Evolutionary conservation across 2,888 invertebrate genomes (phyloP).

Genomic region (Rhogogaster chlorosoma): DNA sequence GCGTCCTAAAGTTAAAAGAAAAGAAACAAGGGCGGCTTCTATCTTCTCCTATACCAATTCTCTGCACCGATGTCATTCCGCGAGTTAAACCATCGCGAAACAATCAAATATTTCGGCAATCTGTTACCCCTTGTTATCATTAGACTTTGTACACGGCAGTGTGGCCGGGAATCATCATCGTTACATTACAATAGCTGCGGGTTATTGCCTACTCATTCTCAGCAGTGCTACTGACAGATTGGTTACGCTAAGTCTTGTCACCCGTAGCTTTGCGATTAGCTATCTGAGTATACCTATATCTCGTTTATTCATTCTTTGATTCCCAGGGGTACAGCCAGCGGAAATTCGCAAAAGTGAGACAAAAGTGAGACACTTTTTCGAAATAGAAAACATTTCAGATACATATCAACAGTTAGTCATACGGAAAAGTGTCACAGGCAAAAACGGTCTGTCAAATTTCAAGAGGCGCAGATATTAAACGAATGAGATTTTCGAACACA

Average conservation of each 20-base stretch:
- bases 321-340: neutral
- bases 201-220: neutral
- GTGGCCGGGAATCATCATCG: slow-evolving; percentile 5
- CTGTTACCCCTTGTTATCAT: slow-evolving; percentile 24
- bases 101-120: neutral
- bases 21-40: neutral
- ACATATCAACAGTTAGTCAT: neutral
- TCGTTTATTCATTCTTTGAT: neutral
- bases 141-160: slow-evolving; percentile 3
- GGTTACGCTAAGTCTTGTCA: slow-evolving; percentile 1
- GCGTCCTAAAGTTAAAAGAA: neutral
- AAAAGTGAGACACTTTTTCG: neutral
- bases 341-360: neutral
- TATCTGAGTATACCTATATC: neutral
- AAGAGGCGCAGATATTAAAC: neutral
- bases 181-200: slow-evolving; percentile 28
- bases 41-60: neutral
- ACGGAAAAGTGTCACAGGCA: neutral
- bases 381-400: neutral
- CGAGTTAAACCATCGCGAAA: neutral
- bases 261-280: neutral
- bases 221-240: slow-evolving; percentile 4
- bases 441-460: neutral
- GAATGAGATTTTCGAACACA: neutral
- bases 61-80: neutral